Percentiles rank a stretch among this genome's conserved stretches.
These are phyloP conservation scores for Koerneria pararmatus DNA, from an alignment of 2,888 invertebrate genomes.

Conservation along the genomic window DNA sequence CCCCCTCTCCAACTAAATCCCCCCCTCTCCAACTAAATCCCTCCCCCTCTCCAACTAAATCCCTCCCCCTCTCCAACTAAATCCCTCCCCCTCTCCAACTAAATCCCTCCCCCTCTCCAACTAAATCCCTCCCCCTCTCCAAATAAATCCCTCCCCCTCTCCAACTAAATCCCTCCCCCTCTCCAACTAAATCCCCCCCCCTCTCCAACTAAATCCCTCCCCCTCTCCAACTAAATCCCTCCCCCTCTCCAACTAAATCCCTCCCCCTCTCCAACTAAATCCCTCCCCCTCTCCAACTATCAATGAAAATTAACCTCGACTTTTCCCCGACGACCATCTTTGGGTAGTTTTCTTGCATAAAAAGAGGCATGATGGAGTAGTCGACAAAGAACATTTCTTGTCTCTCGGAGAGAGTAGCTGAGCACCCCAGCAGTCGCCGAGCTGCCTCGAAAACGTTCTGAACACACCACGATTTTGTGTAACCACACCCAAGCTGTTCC, in stretches of 20 bases:
- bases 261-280: neutral
- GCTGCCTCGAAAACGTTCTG: constrained; percentile 59
- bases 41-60: no score
- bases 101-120: no score
- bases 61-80: no score
- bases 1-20: no score
- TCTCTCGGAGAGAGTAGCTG: constrained; percentile 63
- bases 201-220: no score
- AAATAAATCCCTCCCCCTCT: no score
- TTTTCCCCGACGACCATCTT: constrained; percentile 64
- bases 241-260: neutral
- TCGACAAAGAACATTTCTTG: constrained; percentile 83
- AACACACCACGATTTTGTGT: constrained; percentile 25
- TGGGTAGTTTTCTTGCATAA: constrained; percentile 95
- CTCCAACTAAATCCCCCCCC: no score
- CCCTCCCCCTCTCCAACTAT: neutral
- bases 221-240: neutral
- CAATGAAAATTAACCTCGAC: constrained; percentile 19
- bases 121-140: no score
- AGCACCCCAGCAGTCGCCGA: constrained; percentile 69
- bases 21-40: no score
- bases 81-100: no score
- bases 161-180: no score
- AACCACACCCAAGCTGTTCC: no score
- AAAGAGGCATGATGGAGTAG: constrained; percentile 89